Evolutionary conservation across 2,797 vertebrate species (phyloP).

Genomic region (Cottoperca gobio): DNA sequence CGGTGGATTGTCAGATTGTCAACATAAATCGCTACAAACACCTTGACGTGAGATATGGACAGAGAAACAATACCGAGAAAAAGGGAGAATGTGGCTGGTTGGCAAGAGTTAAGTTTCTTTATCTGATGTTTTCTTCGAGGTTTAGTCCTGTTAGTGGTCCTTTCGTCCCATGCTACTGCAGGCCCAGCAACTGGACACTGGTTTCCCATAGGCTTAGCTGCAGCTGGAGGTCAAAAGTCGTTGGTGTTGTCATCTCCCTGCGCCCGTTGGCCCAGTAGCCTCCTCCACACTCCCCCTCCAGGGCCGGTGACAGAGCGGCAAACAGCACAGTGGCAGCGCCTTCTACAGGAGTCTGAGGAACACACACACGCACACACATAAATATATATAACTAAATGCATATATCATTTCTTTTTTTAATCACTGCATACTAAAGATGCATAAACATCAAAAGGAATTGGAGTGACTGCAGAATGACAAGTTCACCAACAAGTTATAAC

Average conservation of each 20-base stretch:
- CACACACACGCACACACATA: conserved; percentile 16
- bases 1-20: conserved; percentile 44
- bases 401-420: too few species aligned
- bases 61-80: neutral
- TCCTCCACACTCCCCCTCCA: conserved; percentile 85
- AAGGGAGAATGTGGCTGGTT: conserved; percentile 27
- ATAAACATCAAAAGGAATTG: conserved; percentile 25
- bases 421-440: conserved; percentile 1
- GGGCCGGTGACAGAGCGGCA: conserved; percentile 80
- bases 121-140: conserved; percentile 34
- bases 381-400: neutral
- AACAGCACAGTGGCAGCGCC: conserved; percentile 87
- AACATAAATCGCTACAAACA: conserved; percentile 35
- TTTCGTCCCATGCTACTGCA: conserved; percentile 58
- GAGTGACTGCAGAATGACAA: conserved; percentile 44
- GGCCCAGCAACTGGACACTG: conserved; percentile 83
- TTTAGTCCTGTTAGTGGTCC: conserved; percentile 34
- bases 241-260: conserved; percentile 77
- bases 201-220: conserved; percentile 87
- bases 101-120: conserved; percentile 38
- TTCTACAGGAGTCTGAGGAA: conserved; percentile 86
- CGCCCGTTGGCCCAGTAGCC: conserved; percentile 88
- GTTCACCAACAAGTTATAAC: conserved; percentile 55
- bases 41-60: conserved; percentile 39
- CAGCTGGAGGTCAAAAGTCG: conserved; percentile 82